A percentile compares a stretch with the other conserved stretches of the same genome.
phyloP scores from a whole-genome alignment of 2,888 invertebrate species.

The Agrochola circellaris region DNA sequence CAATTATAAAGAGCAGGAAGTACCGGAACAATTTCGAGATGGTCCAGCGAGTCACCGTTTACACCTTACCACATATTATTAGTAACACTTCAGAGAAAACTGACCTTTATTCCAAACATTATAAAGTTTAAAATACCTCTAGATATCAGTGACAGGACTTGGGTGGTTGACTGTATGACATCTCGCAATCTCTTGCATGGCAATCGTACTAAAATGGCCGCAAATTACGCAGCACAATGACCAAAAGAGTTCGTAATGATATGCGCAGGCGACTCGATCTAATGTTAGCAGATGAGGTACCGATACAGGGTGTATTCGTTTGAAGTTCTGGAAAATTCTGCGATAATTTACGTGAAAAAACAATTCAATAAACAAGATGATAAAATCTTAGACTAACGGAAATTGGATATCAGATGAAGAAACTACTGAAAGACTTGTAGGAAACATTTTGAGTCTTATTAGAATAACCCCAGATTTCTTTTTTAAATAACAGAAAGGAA shows the following conservation, averaged over 20 bases:
- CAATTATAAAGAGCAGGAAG: conserved; percentile 78
- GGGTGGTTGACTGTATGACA: conserved; percentile 63
- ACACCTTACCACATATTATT: conserved; percentile 54
- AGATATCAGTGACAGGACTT: conserved; percentile 20
- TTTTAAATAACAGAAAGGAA: not conserved
- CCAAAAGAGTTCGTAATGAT: conserved; percentile 68
- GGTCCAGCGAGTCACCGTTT: conserved; percentile 79
- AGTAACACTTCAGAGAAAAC: conserved; percentile 31
- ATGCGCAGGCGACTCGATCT: conserved; percentile 60
- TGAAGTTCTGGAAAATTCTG: conserved; percentile 12
- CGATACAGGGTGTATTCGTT: conserved; percentile 40
- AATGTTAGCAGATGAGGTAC: conserved; percentile 51
- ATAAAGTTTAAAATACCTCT: conserved; percentile 26
- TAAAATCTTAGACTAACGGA: not conserved
- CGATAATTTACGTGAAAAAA: not conserved
- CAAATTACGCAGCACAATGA: conserved; percentile 74
- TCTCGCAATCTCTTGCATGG: conserved; percentile 76
- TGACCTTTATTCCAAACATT: conserved; percentile 37
- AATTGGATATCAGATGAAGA: not conserved
- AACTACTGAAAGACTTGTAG: not conserved
- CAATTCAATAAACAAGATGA: not conserved
- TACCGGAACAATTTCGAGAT: conserved; percentile 80
- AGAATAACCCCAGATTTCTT: not conserved
- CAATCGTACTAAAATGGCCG: conserved; percentile 75
- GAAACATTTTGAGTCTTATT: not conserved